phyloP scores from a whole-genome alignment of 2,888 invertebrate species.

The Andrena bucephala region DNA sequence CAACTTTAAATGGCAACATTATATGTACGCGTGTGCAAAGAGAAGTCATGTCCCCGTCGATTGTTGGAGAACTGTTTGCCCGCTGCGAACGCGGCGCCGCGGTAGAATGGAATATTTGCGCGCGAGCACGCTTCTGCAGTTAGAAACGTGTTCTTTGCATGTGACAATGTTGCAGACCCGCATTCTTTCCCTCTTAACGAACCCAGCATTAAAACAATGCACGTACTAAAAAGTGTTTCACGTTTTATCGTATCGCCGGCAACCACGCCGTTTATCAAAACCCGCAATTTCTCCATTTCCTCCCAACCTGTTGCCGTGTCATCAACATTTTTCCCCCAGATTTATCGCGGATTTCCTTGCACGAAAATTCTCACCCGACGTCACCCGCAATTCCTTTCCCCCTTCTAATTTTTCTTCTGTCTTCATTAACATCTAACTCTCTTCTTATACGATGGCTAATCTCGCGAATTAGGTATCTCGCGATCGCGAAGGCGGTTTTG shows the following conservation, averaged over 20 bases:
- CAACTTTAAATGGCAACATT: slow-evolving; percentile 1
- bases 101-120: slow-evolving; percentile 42
- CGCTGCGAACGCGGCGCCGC: slow-evolving; percentile 17
- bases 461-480: slow-evolving; percentile 6
- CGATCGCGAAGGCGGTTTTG: neutral
- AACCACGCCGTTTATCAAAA: neutral
- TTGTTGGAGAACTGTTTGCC: slow-evolving; percentile 18
- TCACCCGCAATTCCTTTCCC: neutral
- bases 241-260: neutral
- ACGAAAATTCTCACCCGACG: neutral
- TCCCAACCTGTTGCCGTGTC: slow-evolving; percentile 46
- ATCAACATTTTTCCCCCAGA: neutral
- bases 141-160: slow-evolving; percentile 30
- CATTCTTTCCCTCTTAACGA: slow-evolving; percentile 46
- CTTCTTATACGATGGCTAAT: neutral
- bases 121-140: neutral
- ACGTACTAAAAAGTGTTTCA: slow-evolving; percentile 3
- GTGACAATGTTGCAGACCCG: slow-evolving; percentile 43
- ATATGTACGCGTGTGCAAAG: slow-evolving; percentile 11
- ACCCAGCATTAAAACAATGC: slow-evolving; percentile 18
- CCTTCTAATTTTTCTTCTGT: neutral
- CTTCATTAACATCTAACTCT: neutral
- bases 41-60: slow-evolving; percentile 16
- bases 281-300: slow-evolving; percentile 21
- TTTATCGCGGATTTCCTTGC: neutral